Conservation (phyloP, 2,888 invertebrate species). For the Tenthredo amoena region DNA sequence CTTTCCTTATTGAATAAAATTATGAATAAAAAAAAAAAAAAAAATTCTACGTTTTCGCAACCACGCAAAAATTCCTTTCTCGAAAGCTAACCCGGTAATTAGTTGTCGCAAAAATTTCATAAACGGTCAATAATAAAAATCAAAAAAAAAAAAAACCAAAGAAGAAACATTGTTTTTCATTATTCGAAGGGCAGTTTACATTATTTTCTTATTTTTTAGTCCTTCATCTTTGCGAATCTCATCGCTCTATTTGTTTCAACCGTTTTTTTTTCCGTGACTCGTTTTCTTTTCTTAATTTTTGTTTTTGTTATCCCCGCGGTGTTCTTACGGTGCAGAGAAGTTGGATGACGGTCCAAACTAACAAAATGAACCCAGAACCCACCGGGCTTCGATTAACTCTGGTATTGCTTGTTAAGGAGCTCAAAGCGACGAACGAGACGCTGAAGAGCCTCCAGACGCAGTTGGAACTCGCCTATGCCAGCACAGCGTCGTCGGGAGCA, state of each 20-base stretch:
- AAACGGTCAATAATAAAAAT: background rate
- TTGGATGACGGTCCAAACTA: background rate
- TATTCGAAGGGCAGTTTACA: background rate
- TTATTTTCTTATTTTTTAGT: background rate
- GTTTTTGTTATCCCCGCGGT: background rate
- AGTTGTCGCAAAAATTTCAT: background rate
- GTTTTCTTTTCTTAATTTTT: background rate
- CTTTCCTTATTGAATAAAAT: background rate
- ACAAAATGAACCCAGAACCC: slow-evolving; percentile 46
- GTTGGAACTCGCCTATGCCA: slow-evolving; percentile 86
- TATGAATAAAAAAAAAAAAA: background rate
- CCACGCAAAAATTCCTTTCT: background rate
- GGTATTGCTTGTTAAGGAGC: slow-evolving; percentile 84
- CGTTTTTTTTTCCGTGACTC: background rate
- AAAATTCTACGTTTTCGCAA: background rate
- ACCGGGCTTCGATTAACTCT: slow-evolving; percentile 66
- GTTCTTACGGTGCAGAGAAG: slow-evolving; percentile 28
- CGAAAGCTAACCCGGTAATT: background rate
- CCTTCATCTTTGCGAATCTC: background rate
- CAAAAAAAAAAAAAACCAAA: background rate
- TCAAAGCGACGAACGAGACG: slow-evolving; percentile 91
- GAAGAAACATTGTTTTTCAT: background rate
- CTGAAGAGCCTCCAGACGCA: slow-evolving; percentile 90
- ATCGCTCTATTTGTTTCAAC: background rate
- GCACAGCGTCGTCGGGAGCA: slow-evolving; percentile 79